A percentile compares a stretch with the other conserved stretches of the same genome.
Evolutionary conservation across 2,797 vertebrate genomes (phyloP).

Genomic region (Gadopsis bispinosus): DNA sequence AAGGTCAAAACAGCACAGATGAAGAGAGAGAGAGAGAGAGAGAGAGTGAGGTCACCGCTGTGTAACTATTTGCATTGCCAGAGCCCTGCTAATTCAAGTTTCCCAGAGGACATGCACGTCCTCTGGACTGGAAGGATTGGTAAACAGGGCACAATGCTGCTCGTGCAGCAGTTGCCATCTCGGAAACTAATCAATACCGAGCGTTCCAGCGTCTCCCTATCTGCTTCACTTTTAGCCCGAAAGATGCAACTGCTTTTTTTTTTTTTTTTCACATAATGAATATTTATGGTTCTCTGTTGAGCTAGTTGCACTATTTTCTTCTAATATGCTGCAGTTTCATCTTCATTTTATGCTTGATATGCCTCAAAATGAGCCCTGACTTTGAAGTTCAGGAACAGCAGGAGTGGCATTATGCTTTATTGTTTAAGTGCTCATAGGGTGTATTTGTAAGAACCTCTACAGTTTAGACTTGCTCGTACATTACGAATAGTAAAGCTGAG

Average conservation of each 20-base stretch:
- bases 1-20: constrained; percentile 66
- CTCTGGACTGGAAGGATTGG: constrained; percentile 57
- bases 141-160: constrained; percentile 68
- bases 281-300: constrained; percentile 58
- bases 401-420: constrained; percentile 28
- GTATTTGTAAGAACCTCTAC: constrained; percentile 34
- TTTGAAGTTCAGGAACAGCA: constrained; percentile 60
- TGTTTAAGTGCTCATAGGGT: constrained; percentile 41
- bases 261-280: constrained; percentile 50
- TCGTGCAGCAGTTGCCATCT: constrained; percentile 56
- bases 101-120: constrained; percentile 60
- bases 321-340: constrained; percentile 42
- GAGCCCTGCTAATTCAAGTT: constrained; percentile 48
- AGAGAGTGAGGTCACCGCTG: constrained; percentile 50
- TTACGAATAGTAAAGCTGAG: constrained; percentile 44
- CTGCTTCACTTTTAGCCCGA: constrained; percentile 29
- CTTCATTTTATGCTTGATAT: constrained; percentile 51
- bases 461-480: constrained; percentile 26
- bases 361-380: constrained; percentile 54
- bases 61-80: constrained; percentile 77
- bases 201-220: constrained; percentile 41
- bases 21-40: constrained; percentile 20
- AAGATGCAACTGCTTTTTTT: constrained; percentile 29
- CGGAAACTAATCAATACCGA: constrained; percentile 71
- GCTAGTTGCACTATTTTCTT: constrained; percentile 40